Conservation (phyloP, 2,888 invertebrate species). For the Habrosyne pyritoides region DNA sequence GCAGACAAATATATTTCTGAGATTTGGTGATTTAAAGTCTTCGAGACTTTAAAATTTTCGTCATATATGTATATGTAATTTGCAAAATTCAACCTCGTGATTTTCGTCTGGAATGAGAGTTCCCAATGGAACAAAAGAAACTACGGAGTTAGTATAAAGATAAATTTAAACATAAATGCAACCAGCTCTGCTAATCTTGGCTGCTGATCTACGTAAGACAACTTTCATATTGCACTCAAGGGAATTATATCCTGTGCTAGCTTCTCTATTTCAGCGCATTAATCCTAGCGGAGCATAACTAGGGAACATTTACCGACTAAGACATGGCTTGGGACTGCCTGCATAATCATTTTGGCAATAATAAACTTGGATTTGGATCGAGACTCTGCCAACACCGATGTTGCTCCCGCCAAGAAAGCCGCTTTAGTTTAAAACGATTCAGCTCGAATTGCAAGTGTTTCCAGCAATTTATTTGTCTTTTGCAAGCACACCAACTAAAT, state of each 20-base stretch:
- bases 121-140: background rate
- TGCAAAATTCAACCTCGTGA: background rate
- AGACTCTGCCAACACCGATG: constrained; percentile 2
- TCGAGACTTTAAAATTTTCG: background rate
- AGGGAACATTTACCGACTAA: constrained; percentile 27
- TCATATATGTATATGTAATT: background rate
- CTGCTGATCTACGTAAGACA: constrained; percentile 5
- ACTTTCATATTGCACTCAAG: constrained; percentile 23
- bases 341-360: constrained; percentile 37
- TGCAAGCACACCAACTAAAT: background rate
- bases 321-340: constrained; percentile 27
- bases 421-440: background rate
- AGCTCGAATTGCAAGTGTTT: background rate
- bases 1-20: no score
- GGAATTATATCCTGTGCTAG: constrained; percentile 27
- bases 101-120: background rate
- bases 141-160: background rate
- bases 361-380: constrained; percentile 22
- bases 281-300: constrained; percentile 31
- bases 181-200: constrained; percentile 9
- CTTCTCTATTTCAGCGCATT: constrained; percentile 31
- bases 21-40: no score
- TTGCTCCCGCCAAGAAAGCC: background rate
- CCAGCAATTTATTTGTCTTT: background rate
- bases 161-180: background rate